Conservation (phyloP, 2,888 invertebrate species). For the Pyrochroa serraticornis region DNA sequence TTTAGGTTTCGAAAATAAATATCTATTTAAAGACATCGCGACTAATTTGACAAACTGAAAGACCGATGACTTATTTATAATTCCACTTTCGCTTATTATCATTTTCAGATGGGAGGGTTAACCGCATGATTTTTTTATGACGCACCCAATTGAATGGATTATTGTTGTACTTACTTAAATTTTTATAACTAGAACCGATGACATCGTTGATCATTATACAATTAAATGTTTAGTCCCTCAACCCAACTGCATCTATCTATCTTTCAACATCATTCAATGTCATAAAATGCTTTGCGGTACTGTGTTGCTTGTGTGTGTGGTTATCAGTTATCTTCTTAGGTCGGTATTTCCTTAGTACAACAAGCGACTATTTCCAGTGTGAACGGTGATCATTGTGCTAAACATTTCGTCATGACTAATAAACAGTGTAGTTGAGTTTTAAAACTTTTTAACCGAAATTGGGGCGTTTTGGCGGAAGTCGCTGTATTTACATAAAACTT, state of each 20-base stretch:
- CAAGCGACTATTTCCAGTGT: conserved; percentile 24
- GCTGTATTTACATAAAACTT: background rate
- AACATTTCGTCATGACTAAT: background rate
- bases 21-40: conserved; percentile 1
- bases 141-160: background rate
- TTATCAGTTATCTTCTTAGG: conserved; percentile 42
- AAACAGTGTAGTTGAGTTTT: background rate
- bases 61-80: background rate
- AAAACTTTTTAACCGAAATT: background rate
- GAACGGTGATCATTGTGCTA: conserved; percentile 5
- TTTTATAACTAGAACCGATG: background rate
- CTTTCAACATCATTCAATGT: conserved; percentile 6
- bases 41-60: conserved; percentile 5
- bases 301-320: background rate
- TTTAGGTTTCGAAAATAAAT: conserved; percentile 7
- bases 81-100: background rate
- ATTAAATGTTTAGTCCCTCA: background rate
- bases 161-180: background rate
- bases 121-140: background rate
- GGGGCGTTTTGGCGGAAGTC: background rate
- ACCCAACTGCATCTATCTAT: background rate
- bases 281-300: background rate
- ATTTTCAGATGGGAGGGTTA: background rate
- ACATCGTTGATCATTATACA: background rate
- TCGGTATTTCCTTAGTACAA: conserved; percentile 41